Base-by-base conservation (phyloP, 2,113 vertebrate species). In the Tauraco erythrolophus region DNA sequence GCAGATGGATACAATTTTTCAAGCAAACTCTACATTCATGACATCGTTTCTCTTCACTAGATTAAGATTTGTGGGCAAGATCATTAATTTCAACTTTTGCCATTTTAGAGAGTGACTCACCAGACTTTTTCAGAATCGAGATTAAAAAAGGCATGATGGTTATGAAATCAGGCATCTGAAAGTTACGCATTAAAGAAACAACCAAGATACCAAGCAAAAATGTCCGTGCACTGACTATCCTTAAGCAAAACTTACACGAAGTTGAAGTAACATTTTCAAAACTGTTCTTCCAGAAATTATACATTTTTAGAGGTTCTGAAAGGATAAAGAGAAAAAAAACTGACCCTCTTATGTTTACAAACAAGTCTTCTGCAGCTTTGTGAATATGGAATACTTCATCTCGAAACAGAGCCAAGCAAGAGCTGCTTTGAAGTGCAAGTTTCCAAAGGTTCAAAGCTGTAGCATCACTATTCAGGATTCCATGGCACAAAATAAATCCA, bases 351-450 rank as follows among this genome's bases (percentile, higher is more conserved):
- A 99, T 99, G 98, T 99, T 99, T 92, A 99, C 99, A 92, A 99
- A 99, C 85, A 99, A 98, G 88, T 99, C 99, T 98, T 99, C 99
- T 6, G 99, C 99, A 51, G 99, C 98, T 98, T 99, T 99, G 98
- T 99, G 99, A 97, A 99, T 99, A 95, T 99, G 99, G 95, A 99
- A 99, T 77, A 99, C 99, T 96, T 99, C 99, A 11, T 99, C 99
- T 89, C 99, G 98, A 97, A 99, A 99, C 48, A 99, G 98, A 89
- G 99, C 99, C 88, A 99, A 99, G 92, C 99, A 99, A 96, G 99
- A 99, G 96, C 99, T 99, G 98, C 99, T 99, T 97, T 99, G 99
- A 97, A 99, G 99, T 77, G 99, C 99, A 95, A 99, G 98, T 60
- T 99, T 99, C 99, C 99, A 99, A 97, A 99, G 97, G 90, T 99